Conservation (phyloP, 2,797 vertebrate species). For the Etheostoma perlongum region DNA sequence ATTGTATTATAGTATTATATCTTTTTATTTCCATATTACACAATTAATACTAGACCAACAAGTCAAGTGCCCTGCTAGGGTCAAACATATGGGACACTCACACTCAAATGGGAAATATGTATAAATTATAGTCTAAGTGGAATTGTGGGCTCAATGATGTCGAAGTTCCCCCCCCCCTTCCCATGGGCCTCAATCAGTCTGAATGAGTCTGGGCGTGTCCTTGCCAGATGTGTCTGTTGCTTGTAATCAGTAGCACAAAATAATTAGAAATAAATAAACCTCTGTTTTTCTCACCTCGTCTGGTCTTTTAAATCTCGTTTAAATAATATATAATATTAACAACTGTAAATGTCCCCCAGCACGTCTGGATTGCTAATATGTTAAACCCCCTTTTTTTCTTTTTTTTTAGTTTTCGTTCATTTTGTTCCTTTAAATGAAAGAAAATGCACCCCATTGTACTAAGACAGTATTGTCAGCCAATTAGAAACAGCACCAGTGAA, state of each 20-base stretch:
- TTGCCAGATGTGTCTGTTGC: conserved; percentile 63
- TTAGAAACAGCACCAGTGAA: neutral
- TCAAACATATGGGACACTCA: neutral
- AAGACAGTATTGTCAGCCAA: neutral
- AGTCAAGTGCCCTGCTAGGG: rapidly evolving
- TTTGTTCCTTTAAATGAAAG: neutral
- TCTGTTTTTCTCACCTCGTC: neutral
- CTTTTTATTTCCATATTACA: neutral
- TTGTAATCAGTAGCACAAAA: conserved; percentile 23
- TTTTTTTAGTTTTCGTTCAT: neutral
- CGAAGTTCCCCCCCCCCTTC: neutral
- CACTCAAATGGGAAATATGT: neutral
- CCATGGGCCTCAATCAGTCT: conserved; percentile 10
- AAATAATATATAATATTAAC: neutral
- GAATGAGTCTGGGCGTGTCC: conserved; percentile 77
- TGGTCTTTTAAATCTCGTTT: neutral
- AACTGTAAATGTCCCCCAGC: neutral
- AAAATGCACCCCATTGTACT: neutral
- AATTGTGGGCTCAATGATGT: neutral
- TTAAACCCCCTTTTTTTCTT: neutral
- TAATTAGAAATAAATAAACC: conserved; percentile 30
- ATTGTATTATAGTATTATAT: too few species aligned
- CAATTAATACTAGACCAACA: neutral
- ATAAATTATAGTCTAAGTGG: neutral
- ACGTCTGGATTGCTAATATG: neutral